Percentiles rank a stretch among this genome's conserved stretches.
Conservation (phyloP, 1,140 invertebrate species). For the Dendroctonus valens region DNA sequence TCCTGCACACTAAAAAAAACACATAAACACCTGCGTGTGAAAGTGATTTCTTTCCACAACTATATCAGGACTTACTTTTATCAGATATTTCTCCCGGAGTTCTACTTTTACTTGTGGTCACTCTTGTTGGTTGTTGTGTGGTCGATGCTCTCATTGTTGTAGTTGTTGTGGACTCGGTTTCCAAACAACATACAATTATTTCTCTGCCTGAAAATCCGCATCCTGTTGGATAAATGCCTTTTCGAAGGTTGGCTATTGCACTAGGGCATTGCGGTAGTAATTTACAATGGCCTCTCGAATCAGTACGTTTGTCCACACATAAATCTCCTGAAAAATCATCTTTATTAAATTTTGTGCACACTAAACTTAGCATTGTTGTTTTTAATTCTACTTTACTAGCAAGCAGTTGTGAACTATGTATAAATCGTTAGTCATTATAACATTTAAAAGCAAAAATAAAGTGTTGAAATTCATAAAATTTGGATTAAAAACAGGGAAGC, state of each 20-base stretch:
- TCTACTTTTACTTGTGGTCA: neutral
- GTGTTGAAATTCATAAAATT: slow-evolving; percentile 3
- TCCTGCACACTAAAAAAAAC: slow-evolving; percentile 20
- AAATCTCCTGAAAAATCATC: slow-evolving; percentile 24
- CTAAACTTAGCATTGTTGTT: too few relatives aligned
- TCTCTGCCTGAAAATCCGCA: slow-evolving; percentile 38
- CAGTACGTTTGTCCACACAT: slow-evolving; percentile 22
- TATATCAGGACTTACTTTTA: slow-evolving; percentile 27
- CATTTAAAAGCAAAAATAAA: neutral
- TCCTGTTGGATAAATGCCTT: slow-evolving; percentile 33
- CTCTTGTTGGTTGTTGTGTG: too few relatives aligned
- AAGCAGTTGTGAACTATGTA: too few relatives aligned
- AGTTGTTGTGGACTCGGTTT: neutral
- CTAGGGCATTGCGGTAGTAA: slow-evolving; percentile 29
- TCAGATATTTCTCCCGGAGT: slow-evolving; percentile 24
- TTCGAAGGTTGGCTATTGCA: slow-evolving; percentile 31
- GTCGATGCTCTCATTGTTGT: neutral
- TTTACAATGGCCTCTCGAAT: slow-evolving; percentile 31
- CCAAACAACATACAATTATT: slow-evolving; percentile 41
- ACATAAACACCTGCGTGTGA: neutral
- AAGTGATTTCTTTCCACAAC: neutral
- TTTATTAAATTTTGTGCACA: too few relatives aligned
- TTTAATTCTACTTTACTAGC: too few relatives aligned
- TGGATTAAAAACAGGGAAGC: neutral
- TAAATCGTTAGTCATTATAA: too few relatives aligned